A percentile compares a stretch with the other conserved stretches of the same genome.
These are phyloP conservation scores for Phocoena phocoena DNA, from an alignment of 2,113 vertebrate genomes.

Conservation along the genomic window DNA sequence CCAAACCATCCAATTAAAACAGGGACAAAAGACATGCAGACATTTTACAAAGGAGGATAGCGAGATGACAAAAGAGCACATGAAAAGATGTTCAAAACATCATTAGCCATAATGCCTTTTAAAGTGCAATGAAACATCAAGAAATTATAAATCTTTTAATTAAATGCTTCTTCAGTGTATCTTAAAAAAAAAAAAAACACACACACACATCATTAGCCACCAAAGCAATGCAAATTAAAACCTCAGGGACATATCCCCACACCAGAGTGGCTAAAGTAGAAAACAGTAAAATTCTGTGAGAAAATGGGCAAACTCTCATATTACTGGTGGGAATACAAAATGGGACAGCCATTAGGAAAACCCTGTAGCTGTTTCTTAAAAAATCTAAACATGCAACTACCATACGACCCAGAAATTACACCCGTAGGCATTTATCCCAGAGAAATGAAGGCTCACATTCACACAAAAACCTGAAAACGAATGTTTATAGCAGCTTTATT, in stretches of 20 bases:
- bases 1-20: background rate
- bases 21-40: background rate
- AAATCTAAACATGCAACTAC: background rate
- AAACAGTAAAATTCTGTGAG: background rate
- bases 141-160: conserved; percentile 76
- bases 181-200: background rate
- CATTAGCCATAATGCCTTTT: conserved; percentile 73
- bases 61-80: background rate
- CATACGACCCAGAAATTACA: rapidly evolving
- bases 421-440: rapidly evolving
- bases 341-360: rapidly evolving
- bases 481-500: background rate
- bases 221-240: background rate
- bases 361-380: background rate
- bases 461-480: background rate
- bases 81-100: too few species aligned
- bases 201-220: background rate
- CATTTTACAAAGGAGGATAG: background rate
- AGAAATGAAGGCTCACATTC: background rate
- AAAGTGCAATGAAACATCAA: conserved; percentile 78
- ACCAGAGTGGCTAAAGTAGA: background rate
- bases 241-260: background rate
- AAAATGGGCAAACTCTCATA: background rate
- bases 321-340: too few species aligned
- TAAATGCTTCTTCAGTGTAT: conserved; percentile 63